Evolutionary conservation across 2,797 vertebrate species (phyloP).

Genomic region (Perodicticus potto): DNA sequence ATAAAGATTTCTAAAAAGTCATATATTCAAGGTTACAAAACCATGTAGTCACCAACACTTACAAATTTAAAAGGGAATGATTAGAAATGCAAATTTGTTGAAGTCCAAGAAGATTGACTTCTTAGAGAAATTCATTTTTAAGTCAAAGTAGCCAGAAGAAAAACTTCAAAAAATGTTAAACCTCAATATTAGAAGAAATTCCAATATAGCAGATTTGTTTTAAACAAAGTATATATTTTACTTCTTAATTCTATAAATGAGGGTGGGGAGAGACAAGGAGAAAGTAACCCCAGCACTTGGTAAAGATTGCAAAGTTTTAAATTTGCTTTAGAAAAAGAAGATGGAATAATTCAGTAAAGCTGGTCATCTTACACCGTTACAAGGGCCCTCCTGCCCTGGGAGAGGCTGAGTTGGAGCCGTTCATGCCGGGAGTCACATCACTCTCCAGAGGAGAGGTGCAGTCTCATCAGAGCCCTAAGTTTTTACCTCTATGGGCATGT

Average conservation of each 20-base stretch:
- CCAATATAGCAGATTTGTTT: neutral
- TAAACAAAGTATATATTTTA: neutral
- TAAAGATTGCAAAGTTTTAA: neutral
- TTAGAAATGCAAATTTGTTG: neutral
- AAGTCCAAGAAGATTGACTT: neutral
- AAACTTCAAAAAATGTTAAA: neutral
- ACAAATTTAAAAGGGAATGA: neutral
- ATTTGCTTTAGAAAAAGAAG: neutral
- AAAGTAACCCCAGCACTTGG: neutral
- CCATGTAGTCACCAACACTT: neutral
- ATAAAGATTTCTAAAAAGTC: neutral
- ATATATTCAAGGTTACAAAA: neutral
- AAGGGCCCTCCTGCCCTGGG: neutral
- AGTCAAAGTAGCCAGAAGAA: neutral
- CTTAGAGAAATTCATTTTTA: neutral
- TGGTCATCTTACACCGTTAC: neutral
- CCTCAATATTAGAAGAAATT: neutral
- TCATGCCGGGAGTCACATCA: neutral
- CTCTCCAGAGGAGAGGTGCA: neutral
- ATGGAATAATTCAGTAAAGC: neutral
- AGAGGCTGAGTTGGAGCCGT: neutral
- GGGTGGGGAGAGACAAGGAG: neutral
- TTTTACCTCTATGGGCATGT: neutral
- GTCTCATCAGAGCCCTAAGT: neutral
- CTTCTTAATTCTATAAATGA: neutral